These are phyloP conservation scores for Marisa cornuarietis DNA, from an alignment of 1,140 invertebrate genomes.

Conservation along the genomic window DNA sequence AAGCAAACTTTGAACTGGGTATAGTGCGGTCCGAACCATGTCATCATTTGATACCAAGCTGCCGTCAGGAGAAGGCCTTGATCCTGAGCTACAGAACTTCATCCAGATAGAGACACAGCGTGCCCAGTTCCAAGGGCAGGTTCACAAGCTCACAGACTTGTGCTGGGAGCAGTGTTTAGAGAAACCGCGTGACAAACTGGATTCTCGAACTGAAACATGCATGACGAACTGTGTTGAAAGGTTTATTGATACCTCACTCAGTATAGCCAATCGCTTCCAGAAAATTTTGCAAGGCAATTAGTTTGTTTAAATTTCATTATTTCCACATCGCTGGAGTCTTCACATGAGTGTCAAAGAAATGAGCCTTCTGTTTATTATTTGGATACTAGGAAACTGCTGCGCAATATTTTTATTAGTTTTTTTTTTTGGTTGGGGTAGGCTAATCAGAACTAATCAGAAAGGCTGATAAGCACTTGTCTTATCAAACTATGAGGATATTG, in stretches of 20 bases:
- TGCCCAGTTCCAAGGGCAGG: conserved; percentile 37
- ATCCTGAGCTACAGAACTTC: conserved; percentile 33
- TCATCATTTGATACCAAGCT: conserved; percentile 36
- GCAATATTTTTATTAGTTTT: too few relatives aligned
- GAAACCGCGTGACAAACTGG: conserved; percentile 85
- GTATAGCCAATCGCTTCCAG: conserved; percentile 34
- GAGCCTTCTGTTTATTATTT: too few relatives aligned
- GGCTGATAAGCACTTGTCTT: too few relatives aligned
- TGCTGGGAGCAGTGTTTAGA: conserved; percentile 97
- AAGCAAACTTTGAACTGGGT: too few relatives aligned
- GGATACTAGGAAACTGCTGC: too few relatives aligned
- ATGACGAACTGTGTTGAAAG: conserved; percentile 92
- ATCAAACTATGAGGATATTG: too few relatives aligned
- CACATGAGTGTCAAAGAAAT: too few relatives aligned
- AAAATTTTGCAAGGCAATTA: conserved; percentile 31
- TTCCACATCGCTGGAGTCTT: too few relatives aligned
- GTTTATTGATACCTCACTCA: conserved; percentile 80
- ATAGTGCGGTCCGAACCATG: background rate
- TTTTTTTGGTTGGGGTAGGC: too few relatives aligned
- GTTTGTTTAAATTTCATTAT: too few relatives aligned
- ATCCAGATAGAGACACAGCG: conserved; percentile 37
- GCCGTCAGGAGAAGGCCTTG: conserved; percentile 28
- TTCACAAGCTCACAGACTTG: conserved; percentile 87
- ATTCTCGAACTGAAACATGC: conserved; percentile 88
- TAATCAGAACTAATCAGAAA: too few relatives aligned